Base-by-base conservation (phyloP, 1,140 invertebrate genomes). In the Agraylea sexmaculata region DNA sequence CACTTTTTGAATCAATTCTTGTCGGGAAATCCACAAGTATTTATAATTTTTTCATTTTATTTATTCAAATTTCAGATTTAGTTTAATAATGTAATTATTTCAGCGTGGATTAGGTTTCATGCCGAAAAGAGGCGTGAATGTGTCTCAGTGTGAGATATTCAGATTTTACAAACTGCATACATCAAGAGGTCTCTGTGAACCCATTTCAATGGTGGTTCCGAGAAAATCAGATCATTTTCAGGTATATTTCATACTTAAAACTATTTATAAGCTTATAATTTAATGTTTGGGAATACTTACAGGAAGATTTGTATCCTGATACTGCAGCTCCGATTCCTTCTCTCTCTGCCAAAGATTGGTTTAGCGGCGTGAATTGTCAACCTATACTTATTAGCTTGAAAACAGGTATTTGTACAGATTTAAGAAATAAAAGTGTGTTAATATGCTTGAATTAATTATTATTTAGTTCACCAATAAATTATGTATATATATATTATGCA, bases 111-210 rank as follows among this genome's bases (percentile, higher is more conserved):
- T 95, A 22, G 90, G 88, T 29, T 74, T 84, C 47, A 92, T 95
- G 87, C 86, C 89, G 8, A 96, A 96, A 66, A 69, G 91, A 49
- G 92, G 90, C n/a, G 71, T 89, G 43, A 84, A 78, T 57, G 80
- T 82, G 7, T 62, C 66, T 4, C 67, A 69, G 10, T 93, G 88
- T 65, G 90, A 95, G 58, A 77, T 93, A 29, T 87, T 83, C 56
- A 74, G 88, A 39, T 93, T 95, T 67, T 95, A 86, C 63, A 94
- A 94, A 59, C 64, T 95, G 30, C 87, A 92, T 59, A 87, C 88
- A 0, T 85, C 81, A 20, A 78, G 85, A 42, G 79, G 80, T 15
- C 66, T 89, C 29, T 86, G 86, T 58, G 89, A 95, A 58, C 88
- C 89, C 13, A 81, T 95, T 45, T 83, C 87, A 4, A 93, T 95